A percentile compares a stretch with the other conserved stretches of the same genome.
Conservation (phyloP, 2,113 vertebrate genomes). For the Alethe castanea region DNA sequence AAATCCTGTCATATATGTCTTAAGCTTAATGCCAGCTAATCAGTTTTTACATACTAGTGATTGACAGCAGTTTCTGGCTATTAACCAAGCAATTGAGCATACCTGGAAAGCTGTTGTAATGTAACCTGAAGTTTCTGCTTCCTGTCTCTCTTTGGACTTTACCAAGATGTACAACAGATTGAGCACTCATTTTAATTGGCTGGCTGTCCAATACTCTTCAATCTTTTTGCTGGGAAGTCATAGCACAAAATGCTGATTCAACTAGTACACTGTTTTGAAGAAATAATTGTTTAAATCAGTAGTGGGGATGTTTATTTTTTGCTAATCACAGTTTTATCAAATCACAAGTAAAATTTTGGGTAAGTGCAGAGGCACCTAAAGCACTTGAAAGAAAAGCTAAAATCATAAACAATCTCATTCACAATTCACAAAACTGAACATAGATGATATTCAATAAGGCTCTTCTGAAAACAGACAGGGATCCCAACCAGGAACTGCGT, state of each 20-base stretch:
- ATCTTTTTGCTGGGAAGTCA: background rate
- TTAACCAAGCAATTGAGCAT: background rate
- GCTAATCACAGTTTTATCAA: background rate
- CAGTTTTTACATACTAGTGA: background rate
- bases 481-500: background rate
- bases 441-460: accelerated
- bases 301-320: background rate
- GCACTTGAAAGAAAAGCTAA: background rate
- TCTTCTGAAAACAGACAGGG: background rate
- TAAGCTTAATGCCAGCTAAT: background rate
- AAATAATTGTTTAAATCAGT: background rate
- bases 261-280: background rate
- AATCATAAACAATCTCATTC: background rate
- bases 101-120: background rate
- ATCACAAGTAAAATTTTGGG: background rate
- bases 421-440: background rate
- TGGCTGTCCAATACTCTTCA: background rate
- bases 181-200: background rate
- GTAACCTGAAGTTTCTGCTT: background rate
- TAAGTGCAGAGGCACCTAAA: background rate
- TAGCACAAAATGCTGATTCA: background rate
- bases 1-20: background rate
- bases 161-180: accelerated
- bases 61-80: background rate
- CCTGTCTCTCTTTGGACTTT: background rate